A percentile compares a stretch with the other conserved stretches of the same genome.
Evolutionary conservation across 2,888 invertebrate species (phyloP).

Genomic region (Limulus polyphemus): DNA sequence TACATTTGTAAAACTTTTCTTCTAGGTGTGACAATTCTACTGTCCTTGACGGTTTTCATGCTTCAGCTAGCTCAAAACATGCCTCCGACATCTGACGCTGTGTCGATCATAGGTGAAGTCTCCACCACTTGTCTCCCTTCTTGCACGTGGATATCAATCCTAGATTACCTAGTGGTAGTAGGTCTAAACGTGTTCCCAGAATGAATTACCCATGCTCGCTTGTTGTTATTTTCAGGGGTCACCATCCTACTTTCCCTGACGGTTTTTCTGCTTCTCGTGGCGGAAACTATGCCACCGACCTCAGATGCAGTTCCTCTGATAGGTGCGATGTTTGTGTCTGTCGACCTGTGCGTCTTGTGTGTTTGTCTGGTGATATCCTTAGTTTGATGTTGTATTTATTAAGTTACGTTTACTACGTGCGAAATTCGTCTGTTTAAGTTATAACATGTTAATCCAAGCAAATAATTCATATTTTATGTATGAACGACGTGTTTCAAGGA

Average conservation of each 20-base stretch:
- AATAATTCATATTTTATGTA: no score
- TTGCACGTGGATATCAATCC: no score
- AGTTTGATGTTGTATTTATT: no score
- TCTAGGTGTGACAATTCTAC: conserved; percentile 81
- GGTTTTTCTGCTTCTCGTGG: conserved; percentile 96
- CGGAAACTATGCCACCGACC: conserved; percentile 96
- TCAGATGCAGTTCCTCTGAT: conserved; percentile 98
- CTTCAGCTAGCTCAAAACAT: conserved; percentile 98
- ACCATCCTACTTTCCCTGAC: conserved; percentile 94
- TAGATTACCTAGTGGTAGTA: no score
- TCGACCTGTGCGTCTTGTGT: no score
- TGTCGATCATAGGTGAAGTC: conserved; percentile 84
- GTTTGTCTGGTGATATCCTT: no score
- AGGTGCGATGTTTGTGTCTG: conserved; percentile 47
- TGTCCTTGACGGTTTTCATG: conserved; percentile 94
- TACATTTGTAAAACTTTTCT: background rate
- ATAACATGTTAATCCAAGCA: no score
- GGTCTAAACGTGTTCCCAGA: no score
- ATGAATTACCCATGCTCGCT: background rate
- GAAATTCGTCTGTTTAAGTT: no score
- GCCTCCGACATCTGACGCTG: conserved; percentile 97
- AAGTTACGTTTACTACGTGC: no score
- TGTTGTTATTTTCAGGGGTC: conserved; percentile 54
- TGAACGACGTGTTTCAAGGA: no score
- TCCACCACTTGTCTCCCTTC: no score